Conservation (phyloP, 1,140 invertebrate species). For the Popillia japonica region DNA sequence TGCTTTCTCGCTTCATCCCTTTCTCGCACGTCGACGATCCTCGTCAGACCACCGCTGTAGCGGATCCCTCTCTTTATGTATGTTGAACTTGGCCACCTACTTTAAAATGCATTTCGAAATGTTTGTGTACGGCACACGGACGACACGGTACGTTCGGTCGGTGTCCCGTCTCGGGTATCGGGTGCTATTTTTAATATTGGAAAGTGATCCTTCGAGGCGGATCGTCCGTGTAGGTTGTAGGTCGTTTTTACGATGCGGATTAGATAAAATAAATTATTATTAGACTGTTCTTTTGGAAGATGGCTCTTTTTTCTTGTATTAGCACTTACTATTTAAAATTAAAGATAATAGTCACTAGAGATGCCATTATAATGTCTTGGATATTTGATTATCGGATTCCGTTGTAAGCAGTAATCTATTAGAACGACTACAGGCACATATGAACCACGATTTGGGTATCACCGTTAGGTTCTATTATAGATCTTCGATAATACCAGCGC, state of each 20-base stretch:
- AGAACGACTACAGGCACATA: no score
- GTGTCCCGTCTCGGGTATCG: conserved; percentile 23
- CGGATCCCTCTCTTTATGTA: not conserved
- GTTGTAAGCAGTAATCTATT: no score
- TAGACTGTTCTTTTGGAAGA: no score
- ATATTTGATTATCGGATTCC: no score
- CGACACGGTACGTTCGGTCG: not conserved
- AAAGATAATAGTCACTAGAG: no score
- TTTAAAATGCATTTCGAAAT: conserved; percentile 38
- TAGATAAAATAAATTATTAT: no score
- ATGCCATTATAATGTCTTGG: no score
- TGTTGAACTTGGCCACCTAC: conserved; percentile 35
- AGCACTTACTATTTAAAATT: no score
- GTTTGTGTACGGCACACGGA: conserved; percentile 28
- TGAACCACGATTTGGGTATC: no score
- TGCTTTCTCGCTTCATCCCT: conserved; percentile 1
- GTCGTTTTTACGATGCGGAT: not conserved
- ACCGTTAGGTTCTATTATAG: no score
- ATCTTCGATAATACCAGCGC: no score
- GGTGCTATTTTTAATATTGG: conserved; percentile 33
- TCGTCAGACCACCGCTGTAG: conserved; percentile 9
- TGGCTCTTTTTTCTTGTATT: no score
- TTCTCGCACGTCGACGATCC: not conserved
- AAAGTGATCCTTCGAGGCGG: conserved; percentile 19
- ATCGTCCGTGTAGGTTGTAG: not conserved